Evolutionary conservation across 2,888 invertebrate genomes (phyloP).

Genomic region (Operophtera brumata): DNA sequence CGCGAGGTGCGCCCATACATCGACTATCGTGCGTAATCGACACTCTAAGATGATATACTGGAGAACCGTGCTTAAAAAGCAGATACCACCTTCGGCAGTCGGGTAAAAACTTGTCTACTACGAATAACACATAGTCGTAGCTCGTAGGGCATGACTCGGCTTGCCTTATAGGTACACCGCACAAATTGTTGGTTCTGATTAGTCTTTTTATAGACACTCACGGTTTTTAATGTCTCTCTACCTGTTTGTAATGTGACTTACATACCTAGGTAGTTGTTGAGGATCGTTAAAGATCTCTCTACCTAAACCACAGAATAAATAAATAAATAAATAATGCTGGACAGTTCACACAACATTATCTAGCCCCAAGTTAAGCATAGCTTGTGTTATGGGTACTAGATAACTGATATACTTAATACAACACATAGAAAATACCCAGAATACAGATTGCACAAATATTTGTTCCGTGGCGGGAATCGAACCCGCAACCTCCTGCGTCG

Average conservation of each 20-base stretch:
- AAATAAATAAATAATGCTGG: too few species aligned
- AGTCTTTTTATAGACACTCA: slow-evolving; percentile 21
- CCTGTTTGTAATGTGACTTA: neutral
- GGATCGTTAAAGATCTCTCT: too few species aligned
- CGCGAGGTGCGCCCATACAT: neutral
- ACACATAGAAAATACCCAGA: too few species aligned
- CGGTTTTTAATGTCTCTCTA: slow-evolving; percentile 10
- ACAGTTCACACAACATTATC: too few species aligned
- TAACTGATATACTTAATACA: too few species aligned
- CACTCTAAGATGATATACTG: slow-evolving; percentile 6
- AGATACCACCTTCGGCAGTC: neutral
- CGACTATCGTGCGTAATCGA: slow-evolving; percentile 7
- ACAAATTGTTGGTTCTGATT: slow-evolving; percentile 21
- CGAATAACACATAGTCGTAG: slow-evolving; percentile 4
- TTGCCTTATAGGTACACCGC: slow-evolving; percentile 17
- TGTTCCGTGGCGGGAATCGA: too few species aligned
- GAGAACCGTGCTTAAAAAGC: slow-evolving; percentile 7
- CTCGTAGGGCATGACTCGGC: slow-evolving; percentile 15
- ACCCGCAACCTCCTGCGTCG: too few species aligned
- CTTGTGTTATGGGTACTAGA: too few species aligned
- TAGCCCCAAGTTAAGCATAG: too few species aligned
- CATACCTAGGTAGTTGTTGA: too few species aligned
- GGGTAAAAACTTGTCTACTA: slow-evolving; percentile 13
- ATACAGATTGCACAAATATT: too few species aligned
- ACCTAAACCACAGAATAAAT: too few species aligned